Percentiles rank a stretch among this genome's conserved stretches.
Evolutionary conservation across 2,797 vertebrate genomes (phyloP).

Genomic region (Prunella strophiata): DNA sequence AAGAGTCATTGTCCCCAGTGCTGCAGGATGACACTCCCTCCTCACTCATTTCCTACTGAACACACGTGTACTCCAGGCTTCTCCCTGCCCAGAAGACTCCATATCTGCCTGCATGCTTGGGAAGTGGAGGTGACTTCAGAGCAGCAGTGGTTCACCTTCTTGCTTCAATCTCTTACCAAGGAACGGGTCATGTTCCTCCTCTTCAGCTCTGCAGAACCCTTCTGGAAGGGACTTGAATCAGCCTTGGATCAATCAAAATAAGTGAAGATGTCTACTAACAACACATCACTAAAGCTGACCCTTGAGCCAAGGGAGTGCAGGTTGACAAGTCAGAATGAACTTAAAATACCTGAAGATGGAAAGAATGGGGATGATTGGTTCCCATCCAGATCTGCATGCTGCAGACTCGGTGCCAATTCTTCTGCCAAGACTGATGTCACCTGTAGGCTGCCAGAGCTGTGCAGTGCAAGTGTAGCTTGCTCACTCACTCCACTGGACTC

Average conservation of each 20-base stretch:
- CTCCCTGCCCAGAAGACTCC: neutral
- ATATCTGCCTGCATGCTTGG: neutral
- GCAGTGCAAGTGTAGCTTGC: neutral
- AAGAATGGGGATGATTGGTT: neutral
- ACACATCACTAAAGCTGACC: neutral
- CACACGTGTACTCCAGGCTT: neutral
- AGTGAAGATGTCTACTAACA: neutral
- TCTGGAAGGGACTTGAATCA: neutral
- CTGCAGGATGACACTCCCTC: slow-evolving; percentile 31
- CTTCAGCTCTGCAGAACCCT: neutral
- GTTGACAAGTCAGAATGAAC: neutral
- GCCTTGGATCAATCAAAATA: neutral
- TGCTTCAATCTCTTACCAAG: neutral
- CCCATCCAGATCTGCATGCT: neutral
- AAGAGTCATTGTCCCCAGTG: slow-evolving; percentile 17
- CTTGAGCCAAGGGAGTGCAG: neutral
- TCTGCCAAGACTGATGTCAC: neutral
- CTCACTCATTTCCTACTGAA: slow-evolving; percentile 29
- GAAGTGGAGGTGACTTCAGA: neutral
- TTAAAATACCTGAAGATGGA: neutral
- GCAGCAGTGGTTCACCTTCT: neutral
- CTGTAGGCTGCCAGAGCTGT: neutral
- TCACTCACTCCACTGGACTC: neutral
- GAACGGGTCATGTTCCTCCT: neutral
- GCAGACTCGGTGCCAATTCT: neutral